These are phyloP conservation scores for Eumacrocentrus americanus DNA, from an alignment of 2,888 invertebrate species.

Conservation along the genomic window DNA sequence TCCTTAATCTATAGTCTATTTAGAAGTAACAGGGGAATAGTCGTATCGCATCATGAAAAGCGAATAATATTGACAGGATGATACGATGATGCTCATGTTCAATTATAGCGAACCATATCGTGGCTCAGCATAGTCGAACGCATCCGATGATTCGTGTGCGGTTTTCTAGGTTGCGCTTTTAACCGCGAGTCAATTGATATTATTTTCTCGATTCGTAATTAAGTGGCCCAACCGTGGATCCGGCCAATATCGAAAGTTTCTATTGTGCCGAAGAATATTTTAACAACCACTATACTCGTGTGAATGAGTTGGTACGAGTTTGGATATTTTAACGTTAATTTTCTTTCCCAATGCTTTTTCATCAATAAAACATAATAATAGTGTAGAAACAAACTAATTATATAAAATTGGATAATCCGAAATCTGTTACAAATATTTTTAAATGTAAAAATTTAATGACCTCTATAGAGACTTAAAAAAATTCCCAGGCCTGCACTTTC, in stretches of 20 bases:
- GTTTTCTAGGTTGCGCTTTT: not conserved
- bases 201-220: conserved; percentile 36
- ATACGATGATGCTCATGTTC: no score
- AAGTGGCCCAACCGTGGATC: conserved; percentile 22
- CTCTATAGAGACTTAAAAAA: conserved; percentile 9
- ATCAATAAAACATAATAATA: no score
- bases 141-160: not conserved
- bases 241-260: conserved; percentile 16
- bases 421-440: not conserved
- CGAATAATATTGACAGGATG: no score
- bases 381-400: no score
- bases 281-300: not conserved
- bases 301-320: conserved; percentile 8
- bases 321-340: conserved; percentile 9
- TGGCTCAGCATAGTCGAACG: not conserved
- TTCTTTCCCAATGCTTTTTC: not conserved
- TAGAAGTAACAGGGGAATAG: no score
- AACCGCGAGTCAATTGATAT: conserved; percentile 32
- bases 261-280: not conserved
- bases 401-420: not conserved
- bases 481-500: conserved; percentile 4
- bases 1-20: not conserved
- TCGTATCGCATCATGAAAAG: no score
- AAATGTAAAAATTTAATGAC: conserved; percentile 9
- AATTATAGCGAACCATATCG: not conserved